These are phyloP conservation scores for Sweltsa coloradensis DNA, from an alignment of 1,140 invertebrate genomes.

Conservation along the genomic window DNA sequence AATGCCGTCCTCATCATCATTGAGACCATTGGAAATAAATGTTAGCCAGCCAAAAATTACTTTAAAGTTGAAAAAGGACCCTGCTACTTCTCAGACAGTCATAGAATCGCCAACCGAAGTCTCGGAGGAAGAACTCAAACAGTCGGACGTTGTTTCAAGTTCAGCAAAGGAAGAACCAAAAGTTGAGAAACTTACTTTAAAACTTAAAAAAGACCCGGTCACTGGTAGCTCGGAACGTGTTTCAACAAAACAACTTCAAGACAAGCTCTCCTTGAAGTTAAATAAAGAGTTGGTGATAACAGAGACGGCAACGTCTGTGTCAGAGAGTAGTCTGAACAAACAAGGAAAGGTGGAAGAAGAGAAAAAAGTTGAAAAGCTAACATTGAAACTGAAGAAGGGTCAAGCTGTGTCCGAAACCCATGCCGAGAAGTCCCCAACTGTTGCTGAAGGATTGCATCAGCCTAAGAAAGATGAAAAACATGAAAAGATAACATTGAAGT, in stretches of 20 bases:
- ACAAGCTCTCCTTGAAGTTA: too few species aligned
- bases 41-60: background rate
- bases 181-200: conserved; percentile 8
- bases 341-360: background rate
- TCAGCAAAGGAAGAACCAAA: background rate
- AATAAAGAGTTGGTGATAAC: too few species aligned
- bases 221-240: too few species aligned
- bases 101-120: too few species aligned
- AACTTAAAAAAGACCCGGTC: conserved; percentile 6
- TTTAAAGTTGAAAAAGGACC: conserved; percentile 5
- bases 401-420: too few species aligned
- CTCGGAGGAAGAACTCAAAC: background rate
- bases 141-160: background rate
- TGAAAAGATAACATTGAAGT: too few species aligned
- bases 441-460: too few species aligned
- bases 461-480: too few species aligned
- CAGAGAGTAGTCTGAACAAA: background rate
- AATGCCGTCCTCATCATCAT: background rate
- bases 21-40: background rate
- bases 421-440: too few species aligned
- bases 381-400: too few species aligned
- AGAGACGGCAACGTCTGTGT: background rate
- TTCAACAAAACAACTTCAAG: too few species aligned
- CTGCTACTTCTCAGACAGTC: background rate
- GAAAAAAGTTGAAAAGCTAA: too few species aligned